A percentile compares a stretch with the other conserved stretches of the same genome.
phyloP scores from a whole-genome alignment of 1,140 invertebrate species.

The Polypedilum vanderplanki region DNA sequence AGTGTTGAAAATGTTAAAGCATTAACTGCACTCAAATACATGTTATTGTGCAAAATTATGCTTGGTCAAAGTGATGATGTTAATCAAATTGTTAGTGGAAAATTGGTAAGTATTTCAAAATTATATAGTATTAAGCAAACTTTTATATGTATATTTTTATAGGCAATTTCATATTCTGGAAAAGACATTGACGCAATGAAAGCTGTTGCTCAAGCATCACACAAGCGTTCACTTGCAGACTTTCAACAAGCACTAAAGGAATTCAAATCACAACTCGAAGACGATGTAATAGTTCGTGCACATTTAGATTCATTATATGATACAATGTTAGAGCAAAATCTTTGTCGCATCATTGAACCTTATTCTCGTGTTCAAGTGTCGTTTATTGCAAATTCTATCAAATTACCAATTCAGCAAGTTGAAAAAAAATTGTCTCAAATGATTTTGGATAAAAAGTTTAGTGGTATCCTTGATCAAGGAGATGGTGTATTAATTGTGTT shows the following conservation, averaged over 20 bases:
- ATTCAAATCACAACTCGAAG: conserved; percentile 84
- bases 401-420: conserved; percentile 81
- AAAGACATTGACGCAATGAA: conserved; percentile 97
- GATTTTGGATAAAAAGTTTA: conserved; percentile 98
- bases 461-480: conserved; percentile 96
- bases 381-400: conserved; percentile 79
- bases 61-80: conserved; percentile 94
- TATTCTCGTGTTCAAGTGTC: conserved; percentile 90
- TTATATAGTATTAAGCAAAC: background rate
- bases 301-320: conserved; percentile 96
- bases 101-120: conserved; percentile 52
- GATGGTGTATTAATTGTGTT: conserved; percentile 95
- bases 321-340: conserved; percentile 98
- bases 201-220: conserved; percentile 89
- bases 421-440: conserved; percentile 99
- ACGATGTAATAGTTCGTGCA: conserved; percentile 93
- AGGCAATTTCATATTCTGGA: conserved; percentile 90
- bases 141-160: background rate
- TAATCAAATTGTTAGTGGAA: conserved; percentile 88
- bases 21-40: conserved; percentile 92
- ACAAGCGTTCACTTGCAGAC: conserved; percentile 92
- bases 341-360: conserved; percentile 97
- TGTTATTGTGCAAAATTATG: conserved; percentile 99
- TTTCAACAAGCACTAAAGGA: conserved; percentile 83
- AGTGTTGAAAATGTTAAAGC: conserved; percentile 90